Evolutionary conservation across 2,888 invertebrate genomes (phyloP).

Genomic region (Julus scanicus): DNA sequence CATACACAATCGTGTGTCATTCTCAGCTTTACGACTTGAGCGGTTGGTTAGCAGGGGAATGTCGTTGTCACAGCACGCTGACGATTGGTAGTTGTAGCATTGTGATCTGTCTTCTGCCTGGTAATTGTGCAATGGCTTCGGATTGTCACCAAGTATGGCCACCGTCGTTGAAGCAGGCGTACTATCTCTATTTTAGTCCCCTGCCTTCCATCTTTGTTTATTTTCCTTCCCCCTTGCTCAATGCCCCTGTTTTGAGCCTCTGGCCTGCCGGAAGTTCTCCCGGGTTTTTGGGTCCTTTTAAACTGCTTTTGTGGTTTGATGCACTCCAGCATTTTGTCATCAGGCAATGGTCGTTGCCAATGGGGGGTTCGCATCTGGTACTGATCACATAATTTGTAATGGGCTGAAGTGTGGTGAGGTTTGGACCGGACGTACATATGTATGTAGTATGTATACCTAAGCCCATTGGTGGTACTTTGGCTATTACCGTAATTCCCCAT

Average conservation of each 20-base stretch:
- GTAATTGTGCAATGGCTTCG: not conserved
- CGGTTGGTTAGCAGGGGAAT: no score
- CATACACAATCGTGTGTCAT: constrained; percentile 25
- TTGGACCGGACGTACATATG: no score
- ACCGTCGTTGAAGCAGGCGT: not conserved
- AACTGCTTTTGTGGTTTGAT: constrained; percentile 7
- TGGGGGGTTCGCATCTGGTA: not conserved
- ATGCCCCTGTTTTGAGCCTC: not conserved
- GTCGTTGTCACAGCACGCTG: not conserved
- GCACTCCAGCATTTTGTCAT: not conserved
- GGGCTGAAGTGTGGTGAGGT: no score
- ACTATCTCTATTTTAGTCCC: not conserved
- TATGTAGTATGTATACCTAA: no score
- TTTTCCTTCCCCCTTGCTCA: not conserved
- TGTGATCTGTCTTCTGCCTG: not conserved
- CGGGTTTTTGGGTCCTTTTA: not conserved
- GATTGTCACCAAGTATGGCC: constrained; percentile 30
- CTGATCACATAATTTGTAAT: not conserved
- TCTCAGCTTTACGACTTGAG: constrained; percentile 1
- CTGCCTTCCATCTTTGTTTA: not conserved
- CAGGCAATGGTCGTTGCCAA: not conserved
- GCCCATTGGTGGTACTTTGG: no score
- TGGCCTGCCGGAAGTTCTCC: not conserved
- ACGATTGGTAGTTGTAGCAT: not conserved
- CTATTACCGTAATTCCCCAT: no score